A percentile compares a stretch with the other conserved stretches of the same genome.
phyloP scores from a whole-genome alignment of 2,113 vertebrate genomes.

The Saimiri boliviensis region DNA sequence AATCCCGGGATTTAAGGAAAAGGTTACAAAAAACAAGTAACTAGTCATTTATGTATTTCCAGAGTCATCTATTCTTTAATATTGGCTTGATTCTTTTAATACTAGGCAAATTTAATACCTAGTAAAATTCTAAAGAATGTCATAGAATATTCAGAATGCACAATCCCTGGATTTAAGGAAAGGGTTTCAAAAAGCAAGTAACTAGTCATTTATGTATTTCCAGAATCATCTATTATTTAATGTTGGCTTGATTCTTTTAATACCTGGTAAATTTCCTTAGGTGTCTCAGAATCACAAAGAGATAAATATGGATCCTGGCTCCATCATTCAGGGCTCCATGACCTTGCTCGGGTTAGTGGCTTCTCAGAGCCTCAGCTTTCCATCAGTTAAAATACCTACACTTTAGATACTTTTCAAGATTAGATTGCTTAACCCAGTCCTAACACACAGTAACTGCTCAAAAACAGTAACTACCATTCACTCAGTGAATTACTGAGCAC shows the following conservation, averaged over 20 bases:
- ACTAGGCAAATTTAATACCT: no score
- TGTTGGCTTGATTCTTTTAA: neutral
- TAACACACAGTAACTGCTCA: neutral
- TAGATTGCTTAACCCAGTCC: neutral
- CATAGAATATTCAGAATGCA: neutral
- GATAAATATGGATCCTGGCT: neutral
- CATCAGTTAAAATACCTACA: neutral
- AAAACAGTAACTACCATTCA: neutral
- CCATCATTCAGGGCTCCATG: neutral
- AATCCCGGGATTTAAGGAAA: neutral
- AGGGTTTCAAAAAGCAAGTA: neutral
- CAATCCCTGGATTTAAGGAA: neutral
- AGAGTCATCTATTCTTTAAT: neutral
- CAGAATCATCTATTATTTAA: neutral
- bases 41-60: neutral
- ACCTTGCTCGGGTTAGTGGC: neutral
- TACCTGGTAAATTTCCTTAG: neutral
- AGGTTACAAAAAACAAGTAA: neutral
- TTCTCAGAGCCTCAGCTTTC: neutral
- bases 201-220: neutral
- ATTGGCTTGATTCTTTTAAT: neutral
- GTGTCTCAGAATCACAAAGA: neutral
- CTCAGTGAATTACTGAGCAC: neutral
- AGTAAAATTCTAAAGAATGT: no score
- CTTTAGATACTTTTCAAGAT: neutral